A percentile compares a stretch with the other conserved stretches of the same genome.
phyloP scores from a whole-genome alignment of 2,888 invertebrate genomes.

The Cheilosia vulpina region DNA sequence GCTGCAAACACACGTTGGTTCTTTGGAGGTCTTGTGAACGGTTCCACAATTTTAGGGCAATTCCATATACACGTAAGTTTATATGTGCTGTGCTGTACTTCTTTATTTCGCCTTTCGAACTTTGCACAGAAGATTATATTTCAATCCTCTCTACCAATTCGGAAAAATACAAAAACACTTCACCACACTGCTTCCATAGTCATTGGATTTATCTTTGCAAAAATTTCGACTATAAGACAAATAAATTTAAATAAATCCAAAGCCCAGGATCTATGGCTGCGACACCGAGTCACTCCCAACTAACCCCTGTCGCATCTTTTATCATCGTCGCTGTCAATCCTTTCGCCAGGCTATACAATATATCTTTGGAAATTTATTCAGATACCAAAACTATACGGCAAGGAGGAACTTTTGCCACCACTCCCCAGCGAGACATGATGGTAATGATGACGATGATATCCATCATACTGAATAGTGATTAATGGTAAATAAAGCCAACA shows the following conservation, averaged over 20 bases:
- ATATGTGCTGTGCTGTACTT: too few species aligned
- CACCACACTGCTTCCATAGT: neutral
- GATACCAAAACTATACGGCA: constrained; percentile 20
- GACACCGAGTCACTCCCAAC: constrained; percentile 8
- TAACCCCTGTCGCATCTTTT: constrained; percentile 2
- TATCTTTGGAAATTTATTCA: constrained; percentile 13
- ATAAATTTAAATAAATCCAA: constrained; percentile 15
- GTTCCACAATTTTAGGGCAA: too few species aligned
- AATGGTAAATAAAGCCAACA: constrained; percentile 62
- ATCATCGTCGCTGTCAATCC: constrained; percentile 33
- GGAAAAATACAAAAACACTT: neutral
- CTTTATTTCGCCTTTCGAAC: too few species aligned
- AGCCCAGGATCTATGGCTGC: neutral
- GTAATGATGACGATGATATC: constrained; percentile 46
- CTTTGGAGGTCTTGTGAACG: too few species aligned
- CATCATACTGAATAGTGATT: constrained; percentile 50
- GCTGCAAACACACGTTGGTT: too few species aligned
- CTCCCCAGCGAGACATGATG: neutral
- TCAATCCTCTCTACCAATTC: too few species aligned
- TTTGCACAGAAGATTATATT: too few species aligned
- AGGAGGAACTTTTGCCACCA: neutral
- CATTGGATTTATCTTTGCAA: neutral
- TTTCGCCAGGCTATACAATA: constrained; percentile 20
- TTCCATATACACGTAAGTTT: too few species aligned
- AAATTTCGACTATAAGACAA: neutral